A percentile compares a stretch with the other conserved stretches of the same genome.
Conservation (phyloP, 2,113 vertebrate species). For the Epinephelus fuscoguttatus region DNA sequence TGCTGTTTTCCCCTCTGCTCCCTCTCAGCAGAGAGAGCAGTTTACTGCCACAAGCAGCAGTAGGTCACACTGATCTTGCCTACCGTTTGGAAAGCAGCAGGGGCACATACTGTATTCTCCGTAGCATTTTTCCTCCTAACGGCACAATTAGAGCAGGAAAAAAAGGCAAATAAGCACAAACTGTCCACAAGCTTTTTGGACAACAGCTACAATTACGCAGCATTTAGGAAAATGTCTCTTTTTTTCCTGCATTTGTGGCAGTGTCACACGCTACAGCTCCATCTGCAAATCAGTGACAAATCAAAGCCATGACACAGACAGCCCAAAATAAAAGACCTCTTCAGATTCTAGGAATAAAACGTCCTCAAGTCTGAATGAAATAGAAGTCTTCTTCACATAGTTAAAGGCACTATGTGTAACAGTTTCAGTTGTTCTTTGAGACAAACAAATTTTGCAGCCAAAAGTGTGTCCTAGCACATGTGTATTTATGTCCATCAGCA, state of each 20-base stretch:
- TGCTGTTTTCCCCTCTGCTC: neutral
- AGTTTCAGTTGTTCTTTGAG: no score
- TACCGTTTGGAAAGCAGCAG: slow-evolving; percentile 40
- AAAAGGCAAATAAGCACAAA: slow-evolving; percentile 30
- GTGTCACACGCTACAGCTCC: neutral
- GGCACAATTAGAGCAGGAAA: slow-evolving; percentile 33
- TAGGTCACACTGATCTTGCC: slow-evolving; percentile 48
- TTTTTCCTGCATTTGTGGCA: neutral
- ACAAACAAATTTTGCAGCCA: no score
- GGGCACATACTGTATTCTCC: slow-evolving; percentile 13
- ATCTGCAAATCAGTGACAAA: slow-evolving; percentile 3
- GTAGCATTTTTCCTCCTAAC: slow-evolving; percentile 23
- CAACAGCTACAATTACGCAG: slow-evolving; percentile 14
- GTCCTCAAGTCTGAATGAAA: neutral
- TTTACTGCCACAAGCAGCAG: slow-evolving; percentile 29
- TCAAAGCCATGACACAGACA: neutral
- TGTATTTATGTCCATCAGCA: no score
- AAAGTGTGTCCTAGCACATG: no score
- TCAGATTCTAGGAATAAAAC: slow-evolving; percentile 7
- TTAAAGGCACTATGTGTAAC: neutral
- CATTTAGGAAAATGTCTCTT: slow-evolving; percentile 28
- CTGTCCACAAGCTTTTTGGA: slow-evolving; percentile 37
- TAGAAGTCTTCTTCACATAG: neutral
- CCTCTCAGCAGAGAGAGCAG: slow-evolving; percentile 20
- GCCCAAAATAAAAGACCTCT: neutral